Percentiles rank a stretch among this genome's conserved stretches.
phyloP scores from a whole-genome alignment of 2,888 invertebrate genomes.

The Hypomecis punctinalis region DNA sequence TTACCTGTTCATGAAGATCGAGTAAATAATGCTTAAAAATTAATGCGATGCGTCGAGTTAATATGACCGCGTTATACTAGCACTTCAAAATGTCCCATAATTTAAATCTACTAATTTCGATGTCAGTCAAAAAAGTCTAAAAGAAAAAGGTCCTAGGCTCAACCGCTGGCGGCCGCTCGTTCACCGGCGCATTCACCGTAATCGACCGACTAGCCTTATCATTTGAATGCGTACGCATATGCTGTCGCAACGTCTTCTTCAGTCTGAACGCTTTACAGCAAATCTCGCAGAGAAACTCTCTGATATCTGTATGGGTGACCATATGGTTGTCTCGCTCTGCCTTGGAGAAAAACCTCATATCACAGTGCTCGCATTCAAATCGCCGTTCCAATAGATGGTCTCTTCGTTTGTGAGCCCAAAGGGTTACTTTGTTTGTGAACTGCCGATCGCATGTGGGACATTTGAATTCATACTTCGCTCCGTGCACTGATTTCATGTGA shows the following conservation, averaged over 20 bases:
- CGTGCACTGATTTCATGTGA: constrained; percentile 62
- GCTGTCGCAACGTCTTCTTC: constrained; percentile 63
- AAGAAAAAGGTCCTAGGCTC: constrained; percentile 36
- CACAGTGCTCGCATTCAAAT: constrained; percentile 63
- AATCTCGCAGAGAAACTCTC: constrained; percentile 60
- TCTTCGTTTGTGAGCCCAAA: constrained; percentile 62
- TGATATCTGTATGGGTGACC: constrained; percentile 61
- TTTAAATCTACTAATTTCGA: too few relatives aligned
- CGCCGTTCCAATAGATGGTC: constrained; percentile 64
- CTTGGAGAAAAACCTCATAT: constrained; percentile 60
- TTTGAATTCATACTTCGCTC: constrained; percentile 50
- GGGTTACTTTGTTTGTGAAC: constrained; percentile 55
- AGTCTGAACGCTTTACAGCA: constrained; percentile 61
- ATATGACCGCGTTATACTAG: too few relatives aligned
- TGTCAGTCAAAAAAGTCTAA: constrained; percentile 12
- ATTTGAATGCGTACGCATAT: constrained; percentile 54
- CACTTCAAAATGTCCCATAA: too few relatives aligned
- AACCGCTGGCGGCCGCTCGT: constrained; percentile 35
- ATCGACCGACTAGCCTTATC: constrained; percentile 27
- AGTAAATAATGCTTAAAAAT: too few relatives aligned
- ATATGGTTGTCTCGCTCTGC: constrained; percentile 53
- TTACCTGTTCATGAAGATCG: too few relatives aligned
- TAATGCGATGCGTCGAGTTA: too few relatives aligned
- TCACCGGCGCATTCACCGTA: constrained; percentile 39
- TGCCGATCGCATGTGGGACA: constrained; percentile 65